These are phyloP conservation scores for Drosophila ficusphila DNA, from an alignment of 1,140 invertebrate species.

Conservation along the genomic window DNA sequence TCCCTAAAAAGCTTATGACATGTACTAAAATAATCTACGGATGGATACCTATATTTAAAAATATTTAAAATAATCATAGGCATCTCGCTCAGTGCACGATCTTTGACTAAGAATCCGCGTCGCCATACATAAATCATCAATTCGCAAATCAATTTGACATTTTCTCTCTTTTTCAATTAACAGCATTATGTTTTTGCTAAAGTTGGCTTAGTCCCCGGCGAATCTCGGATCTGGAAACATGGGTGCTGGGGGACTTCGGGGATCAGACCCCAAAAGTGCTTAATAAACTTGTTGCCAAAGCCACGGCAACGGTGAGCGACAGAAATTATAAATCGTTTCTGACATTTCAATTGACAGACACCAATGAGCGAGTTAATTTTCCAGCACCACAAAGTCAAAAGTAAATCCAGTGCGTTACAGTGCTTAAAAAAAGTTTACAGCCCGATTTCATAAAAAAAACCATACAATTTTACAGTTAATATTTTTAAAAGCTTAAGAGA, in stretches of 20 bases:
- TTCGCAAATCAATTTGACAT: constrained; percentile 71
- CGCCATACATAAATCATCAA: constrained; percentile 68
- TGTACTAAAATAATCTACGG: too few relatives aligned
- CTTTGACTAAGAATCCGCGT: constrained; percentile 1
- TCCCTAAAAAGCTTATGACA: too few relatives aligned
- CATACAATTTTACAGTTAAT: too few relatives aligned
- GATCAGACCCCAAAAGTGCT: constrained; percentile 54
- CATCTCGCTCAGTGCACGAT: constrained; percentile 17
- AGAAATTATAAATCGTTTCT: constrained; percentile 82
- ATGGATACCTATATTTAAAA: too few relatives aligned
- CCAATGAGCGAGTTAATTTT: constrained; percentile 83
- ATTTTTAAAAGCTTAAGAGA: too few relatives aligned
- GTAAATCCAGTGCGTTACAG: constrained; percentile 35
- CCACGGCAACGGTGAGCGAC: constrained; percentile 49
- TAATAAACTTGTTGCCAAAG: constrained; percentile 76
- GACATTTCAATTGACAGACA: constrained; percentile 83
- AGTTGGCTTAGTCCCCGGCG: constrained; percentile 48
- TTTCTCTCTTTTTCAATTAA: constrained; percentile 77
- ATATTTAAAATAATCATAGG: too few relatives aligned
- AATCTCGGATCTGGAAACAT: neutral
- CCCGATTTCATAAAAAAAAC: too few relatives aligned
- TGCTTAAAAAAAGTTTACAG: constrained; percentile 42
- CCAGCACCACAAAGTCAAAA: constrained; percentile 46
- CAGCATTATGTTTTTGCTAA: constrained; percentile 81
- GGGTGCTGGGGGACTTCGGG: neutral